Percentiles rank a stretch among this genome's conserved stretches.
phyloP scores from a whole-genome alignment of 53 echinoderm and acorn worm genomes.

The Henricia sp. region DNA sequence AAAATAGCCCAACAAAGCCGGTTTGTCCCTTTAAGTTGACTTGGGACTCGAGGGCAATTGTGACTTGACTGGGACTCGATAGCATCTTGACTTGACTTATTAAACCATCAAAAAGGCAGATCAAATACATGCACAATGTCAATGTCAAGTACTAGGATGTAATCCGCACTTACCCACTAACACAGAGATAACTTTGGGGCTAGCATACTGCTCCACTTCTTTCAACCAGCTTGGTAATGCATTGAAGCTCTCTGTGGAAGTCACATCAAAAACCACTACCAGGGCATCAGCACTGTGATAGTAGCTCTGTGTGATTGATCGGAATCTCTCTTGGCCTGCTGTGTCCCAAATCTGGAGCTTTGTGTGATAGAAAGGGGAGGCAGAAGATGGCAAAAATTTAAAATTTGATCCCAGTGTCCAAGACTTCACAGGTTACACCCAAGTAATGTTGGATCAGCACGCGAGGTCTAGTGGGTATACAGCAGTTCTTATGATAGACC shows the following conservation, averaged over 20 bases:
- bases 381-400: neutral
- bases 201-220: conserved; percentile 96
- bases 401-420: too few species aligned
- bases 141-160: too few species aligned
- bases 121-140: too few species aligned
- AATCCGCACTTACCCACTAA: conserved; percentile 82
- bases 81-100: too few species aligned
- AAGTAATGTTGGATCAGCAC: too few species aligned
- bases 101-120: too few species aligned
- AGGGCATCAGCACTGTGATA: conserved; percentile 99
- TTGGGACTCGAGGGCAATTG: too few species aligned
- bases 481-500: too few species aligned
- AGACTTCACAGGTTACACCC: neutral
- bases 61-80: too few species aligned
- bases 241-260: conserved; percentile 94
- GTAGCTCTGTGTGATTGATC: conserved; percentile 99
- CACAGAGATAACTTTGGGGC: conserved; percentile 92
- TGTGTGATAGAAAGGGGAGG: neutral
- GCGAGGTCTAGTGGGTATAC: too few species aligned
- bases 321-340: conserved; percentile 96
- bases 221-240: conserved; percentile 94
- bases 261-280: conserved; percentile 95
- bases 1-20: too few species aligned
- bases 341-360: conserved; percentile 99
- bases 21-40: too few species aligned